Evolutionary conservation across 1,140 invertebrate species (phyloP).

Genomic region (Pteromalus puparum): DNA sequence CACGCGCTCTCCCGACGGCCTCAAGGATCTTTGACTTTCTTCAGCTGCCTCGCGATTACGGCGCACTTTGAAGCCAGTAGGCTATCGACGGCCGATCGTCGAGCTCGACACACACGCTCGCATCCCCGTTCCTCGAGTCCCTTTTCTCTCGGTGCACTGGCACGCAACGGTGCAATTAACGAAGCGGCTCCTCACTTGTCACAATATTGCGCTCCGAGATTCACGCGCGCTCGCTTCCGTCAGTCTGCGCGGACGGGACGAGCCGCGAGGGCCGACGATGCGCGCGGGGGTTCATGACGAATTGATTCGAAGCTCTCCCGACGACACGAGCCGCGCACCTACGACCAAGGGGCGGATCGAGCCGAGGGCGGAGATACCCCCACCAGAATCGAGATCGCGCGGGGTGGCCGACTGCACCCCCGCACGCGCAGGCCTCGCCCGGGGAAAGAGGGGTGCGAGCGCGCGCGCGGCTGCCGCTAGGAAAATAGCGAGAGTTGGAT

Average conservation of each 20-base stretch:
- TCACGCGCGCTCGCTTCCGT: not conserved
- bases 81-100: too few species aligned
- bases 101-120: not conserved
- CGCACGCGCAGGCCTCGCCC: conserved; percentile 42
- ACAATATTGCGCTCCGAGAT: not conserved
- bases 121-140: too few species aligned
- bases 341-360: conserved; percentile 59
- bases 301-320: conserved; percentile 70
- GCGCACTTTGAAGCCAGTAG: not conserved
- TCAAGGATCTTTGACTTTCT: conserved; percentile 33
- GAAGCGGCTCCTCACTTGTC: too few species aligned
- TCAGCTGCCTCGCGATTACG: not conserved
- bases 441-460: not conserved
- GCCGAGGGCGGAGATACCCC: conserved; percentile 61
- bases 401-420: conserved; percentile 51
- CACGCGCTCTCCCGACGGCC: not conserved
- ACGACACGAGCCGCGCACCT: conserved; percentile 13
- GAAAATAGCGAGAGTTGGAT: conserved; percentile 66
- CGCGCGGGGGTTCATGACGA: conserved; percentile 64
- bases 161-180: too few species aligned
- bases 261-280: conserved; percentile 41
- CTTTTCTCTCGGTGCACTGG: too few species aligned
- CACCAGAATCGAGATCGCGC: conserved; percentile 37
- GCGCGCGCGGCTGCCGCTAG: conserved; percentile 61
- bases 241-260: not conserved